Conservation (phyloP, 2,113 vertebrate species). For the Siniperca chuatsi region DNA sequence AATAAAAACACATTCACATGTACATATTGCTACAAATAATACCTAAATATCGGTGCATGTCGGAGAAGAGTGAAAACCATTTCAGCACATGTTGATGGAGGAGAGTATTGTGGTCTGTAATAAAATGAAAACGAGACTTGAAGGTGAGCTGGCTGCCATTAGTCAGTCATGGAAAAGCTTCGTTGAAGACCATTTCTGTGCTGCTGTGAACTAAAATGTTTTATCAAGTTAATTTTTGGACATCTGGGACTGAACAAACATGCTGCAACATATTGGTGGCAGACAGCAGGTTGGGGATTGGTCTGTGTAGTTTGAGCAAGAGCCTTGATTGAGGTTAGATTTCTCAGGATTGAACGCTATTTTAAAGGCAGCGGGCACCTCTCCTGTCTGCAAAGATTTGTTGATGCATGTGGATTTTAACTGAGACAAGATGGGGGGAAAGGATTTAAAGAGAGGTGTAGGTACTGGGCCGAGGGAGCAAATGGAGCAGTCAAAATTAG, state of each 20-base stretch:
- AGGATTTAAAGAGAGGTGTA: conserved; percentile 41
- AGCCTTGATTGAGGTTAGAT: conserved; percentile 41
- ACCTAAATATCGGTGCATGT: background rate
- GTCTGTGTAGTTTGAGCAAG: conserved; percentile 9
- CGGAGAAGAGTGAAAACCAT: conserved; percentile 1
- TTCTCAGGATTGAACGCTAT: conserved; percentile 43
- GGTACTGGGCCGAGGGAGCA: conserved; percentile 10
- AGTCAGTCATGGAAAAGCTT: conserved; percentile 22
- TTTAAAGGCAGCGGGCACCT: conserved; percentile 51
- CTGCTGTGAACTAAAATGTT: conserved; percentile 23
- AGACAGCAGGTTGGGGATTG: conserved; percentile 23
- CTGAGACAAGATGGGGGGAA: conserved; percentile 34
- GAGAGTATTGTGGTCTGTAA: conserved; percentile 1
- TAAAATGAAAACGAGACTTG: conserved; percentile 25
- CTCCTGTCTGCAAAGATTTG: conserved; percentile 51
- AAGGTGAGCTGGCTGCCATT: conserved; percentile 20
- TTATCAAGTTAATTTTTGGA: conserved; percentile 33
- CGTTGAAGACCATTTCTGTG: conserved; percentile 3
- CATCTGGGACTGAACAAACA: conserved; percentile 20
- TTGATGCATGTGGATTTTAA: conserved; percentile 63
- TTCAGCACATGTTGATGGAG: conserved; percentile 2
- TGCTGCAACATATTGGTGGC: conserved; percentile 10
- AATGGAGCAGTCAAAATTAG: conserved; percentile 39
- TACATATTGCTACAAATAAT: background rate
- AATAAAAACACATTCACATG: background rate